phyloP scores from a whole-genome alignment of 2,888 invertebrate genomes.

The Athalia rosae region DNA sequence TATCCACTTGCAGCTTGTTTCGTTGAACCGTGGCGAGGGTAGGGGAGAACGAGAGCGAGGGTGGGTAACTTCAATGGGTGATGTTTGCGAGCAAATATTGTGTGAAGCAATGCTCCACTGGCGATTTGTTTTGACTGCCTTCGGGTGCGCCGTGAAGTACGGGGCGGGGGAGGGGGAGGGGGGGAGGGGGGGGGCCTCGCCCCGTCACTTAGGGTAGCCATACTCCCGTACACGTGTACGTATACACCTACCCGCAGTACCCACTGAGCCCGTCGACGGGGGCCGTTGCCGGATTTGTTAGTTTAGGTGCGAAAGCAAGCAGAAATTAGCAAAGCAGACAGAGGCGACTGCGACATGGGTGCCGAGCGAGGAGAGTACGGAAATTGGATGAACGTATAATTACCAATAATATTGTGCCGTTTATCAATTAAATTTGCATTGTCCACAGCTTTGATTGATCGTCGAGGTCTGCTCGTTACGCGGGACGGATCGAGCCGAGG shows the following conservation, averaged over 20 bases:
- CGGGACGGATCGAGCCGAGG: not conserved
- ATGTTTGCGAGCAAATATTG: slow-evolving; percentile 60
- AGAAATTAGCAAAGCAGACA: slow-evolving; percentile 32
- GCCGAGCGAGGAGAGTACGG: not conserved
- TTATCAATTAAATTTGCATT: slow-evolving; percentile 40
- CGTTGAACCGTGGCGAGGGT: slow-evolving; percentile 44
- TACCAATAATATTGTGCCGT: slow-evolving; percentile 27
- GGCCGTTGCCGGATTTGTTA: slow-evolving; percentile 46
- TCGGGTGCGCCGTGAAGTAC: slow-evolving; percentile 31
- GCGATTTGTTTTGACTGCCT: slow-evolving; percentile 52
- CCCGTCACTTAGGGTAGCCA: slow-evolving; percentile 10
- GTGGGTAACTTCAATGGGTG: slow-evolving; percentile 47
- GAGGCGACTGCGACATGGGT: not conserved
- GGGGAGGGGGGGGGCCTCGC: slow-evolving; percentile 1
- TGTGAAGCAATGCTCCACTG: slow-evolving; percentile 49
- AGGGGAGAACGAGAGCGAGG: slow-evolving; percentile 40
- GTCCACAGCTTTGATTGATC: slow-evolving; percentile 1
- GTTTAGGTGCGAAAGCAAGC: slow-evolving; percentile 42
- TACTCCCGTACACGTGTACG: slow-evolving; percentile 9
- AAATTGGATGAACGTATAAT: slow-evolving; percentile 30
- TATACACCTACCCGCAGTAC: not conserved
- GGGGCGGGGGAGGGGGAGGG: not conserved
- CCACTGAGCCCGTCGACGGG: not conserved
- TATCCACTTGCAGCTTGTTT: slow-evolving; percentile 24
- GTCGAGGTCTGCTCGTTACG: not conserved